These are phyloP conservation scores for Megatriorchis doriae DNA, from an alignment of 2,113 vertebrate genomes.

Conservation along the genomic window DNA sequence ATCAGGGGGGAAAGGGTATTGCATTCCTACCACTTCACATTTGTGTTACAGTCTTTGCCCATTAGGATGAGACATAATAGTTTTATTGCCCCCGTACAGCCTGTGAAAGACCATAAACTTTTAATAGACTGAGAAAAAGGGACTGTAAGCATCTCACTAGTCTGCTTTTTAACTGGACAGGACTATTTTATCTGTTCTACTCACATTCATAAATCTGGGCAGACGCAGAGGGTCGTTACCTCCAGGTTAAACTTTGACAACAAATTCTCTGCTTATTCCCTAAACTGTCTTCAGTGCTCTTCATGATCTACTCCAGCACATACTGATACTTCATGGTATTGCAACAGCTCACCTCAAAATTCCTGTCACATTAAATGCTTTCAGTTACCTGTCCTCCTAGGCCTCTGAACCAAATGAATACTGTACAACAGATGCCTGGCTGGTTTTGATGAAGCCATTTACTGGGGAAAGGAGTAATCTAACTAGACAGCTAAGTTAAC, in stretches of 20 bases:
- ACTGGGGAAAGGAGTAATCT: not conserved
- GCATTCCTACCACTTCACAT: not conserved
- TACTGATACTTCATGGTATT: not conserved
- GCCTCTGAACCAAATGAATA: not conserved
- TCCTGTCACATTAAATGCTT: not conserved
- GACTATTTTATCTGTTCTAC: not conserved
- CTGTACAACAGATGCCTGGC: not conserved
- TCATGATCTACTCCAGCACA: not conserved
- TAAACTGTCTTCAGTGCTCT: not conserved
- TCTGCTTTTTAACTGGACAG: not conserved
- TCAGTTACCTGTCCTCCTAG: not conserved
- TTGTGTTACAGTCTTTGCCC: not conserved
- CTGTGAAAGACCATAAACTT: conserved; percentile 53
- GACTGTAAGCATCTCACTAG: conserved; percentile 32
- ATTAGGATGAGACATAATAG: conserved; percentile 31
- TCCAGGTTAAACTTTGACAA: not conserved
- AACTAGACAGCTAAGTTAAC: not conserved
- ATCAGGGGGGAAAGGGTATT: not conserved
- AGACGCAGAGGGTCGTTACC: not conserved
- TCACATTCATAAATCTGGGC: not conserved
- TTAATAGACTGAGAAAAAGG: conserved; percentile 59
- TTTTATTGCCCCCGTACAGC: conserved; percentile 38
- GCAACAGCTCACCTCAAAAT: not conserved
- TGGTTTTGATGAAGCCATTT: not conserved
- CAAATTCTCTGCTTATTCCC: not conserved